Evolutionary conservation across 2,797 vertebrate genomes (phyloP), one percentile per base, ranked within the genome.

Genomic region (Echeneis naucrates): DNA sequence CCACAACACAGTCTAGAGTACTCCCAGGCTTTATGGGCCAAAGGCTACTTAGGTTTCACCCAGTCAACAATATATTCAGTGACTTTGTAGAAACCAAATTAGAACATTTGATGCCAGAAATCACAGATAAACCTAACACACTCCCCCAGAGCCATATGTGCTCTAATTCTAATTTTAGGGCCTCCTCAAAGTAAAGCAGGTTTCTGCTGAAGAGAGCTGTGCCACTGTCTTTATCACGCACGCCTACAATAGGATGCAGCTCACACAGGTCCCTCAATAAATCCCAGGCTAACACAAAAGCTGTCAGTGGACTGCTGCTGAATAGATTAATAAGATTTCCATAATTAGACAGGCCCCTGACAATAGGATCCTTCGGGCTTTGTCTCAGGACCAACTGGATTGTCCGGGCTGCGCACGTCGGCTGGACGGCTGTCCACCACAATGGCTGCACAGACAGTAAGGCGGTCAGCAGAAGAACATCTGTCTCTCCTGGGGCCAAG

Each of bases 271-370:
- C 91, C 91, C 89, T 94, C 92, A 88, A 94, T 95, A 95, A 94
- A 95, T 95, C 93, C 92, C 89, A 86, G 90, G 85, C 81, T 59
- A 68, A 88, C 92, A 95, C 93, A 94, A 95, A 94, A 92, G 94
- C 94, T 92, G 93, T 93, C 92, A 92, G 92, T 89, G 83, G 91
- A 90, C 91, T 86, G 91, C 95, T 87, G 90, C 94, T 95, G 96
- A 97, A 97, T 97, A 97, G 97, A 98, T 98, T 98, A 97, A 98
- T 97, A 96, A 95, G 97, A 97, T 99, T 97, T 98, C 97, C 96
- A 97, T 97, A 96, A 94, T 97, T 97, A 95, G 96, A 94, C 93
- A 95, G 92, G 83, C 87, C 83, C 70, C 83, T 94, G 94, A 99
- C 97, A 98, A 98, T 97, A 87, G 96, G 96, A 97, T 97, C 96